These are phyloP conservation scores for Agrochola lychnidis DNA, from an alignment of 2,888 invertebrate species.

Conservation along the genomic window DNA sequence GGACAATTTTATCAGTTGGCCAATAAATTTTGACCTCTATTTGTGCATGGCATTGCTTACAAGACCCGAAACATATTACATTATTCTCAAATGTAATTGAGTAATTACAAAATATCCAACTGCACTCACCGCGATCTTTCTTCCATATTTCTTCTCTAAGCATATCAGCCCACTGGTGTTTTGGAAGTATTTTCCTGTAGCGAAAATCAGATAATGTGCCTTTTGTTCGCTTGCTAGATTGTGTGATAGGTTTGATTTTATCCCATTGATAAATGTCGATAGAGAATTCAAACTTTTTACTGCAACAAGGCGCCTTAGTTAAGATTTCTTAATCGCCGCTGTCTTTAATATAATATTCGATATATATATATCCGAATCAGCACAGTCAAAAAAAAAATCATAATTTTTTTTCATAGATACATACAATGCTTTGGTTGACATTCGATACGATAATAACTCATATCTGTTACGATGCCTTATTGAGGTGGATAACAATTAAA, in stretches of 20 bases:
- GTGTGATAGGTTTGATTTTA: background rate
- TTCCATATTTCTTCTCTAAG: conserved; percentile 38
- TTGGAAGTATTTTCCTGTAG: conserved; percentile 18
- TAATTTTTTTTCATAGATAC: no score
- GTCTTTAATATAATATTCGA: conserved; percentile 13
- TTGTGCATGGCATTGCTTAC: conserved; percentile 28
- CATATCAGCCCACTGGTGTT: conserved; percentile 38
- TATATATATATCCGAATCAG: no score
- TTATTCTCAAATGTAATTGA: conserved; percentile 29
- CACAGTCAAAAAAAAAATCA: no score
- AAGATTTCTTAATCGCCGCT: conserved; percentile 2
- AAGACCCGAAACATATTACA: conserved; percentile 16
- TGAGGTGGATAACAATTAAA: no score
- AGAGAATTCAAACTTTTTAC: conserved; percentile 6
- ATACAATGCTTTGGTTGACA: no score
- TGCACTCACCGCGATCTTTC: conserved; percentile 20
- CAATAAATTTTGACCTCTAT: conserved; percentile 23
- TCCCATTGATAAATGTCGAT: conserved; percentile 1
- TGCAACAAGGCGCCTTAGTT: conserved; percentile 9
- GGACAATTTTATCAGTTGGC: background rate
- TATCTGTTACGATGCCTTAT: no score
- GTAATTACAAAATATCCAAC: conserved; percentile 34
- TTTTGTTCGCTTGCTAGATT: no score
- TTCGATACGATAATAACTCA: conserved; percentile 5
- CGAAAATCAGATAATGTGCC: background rate